Conservation (phyloP, 2,888 invertebrate genomes). For the Crocallis elinguaria region DNA sequence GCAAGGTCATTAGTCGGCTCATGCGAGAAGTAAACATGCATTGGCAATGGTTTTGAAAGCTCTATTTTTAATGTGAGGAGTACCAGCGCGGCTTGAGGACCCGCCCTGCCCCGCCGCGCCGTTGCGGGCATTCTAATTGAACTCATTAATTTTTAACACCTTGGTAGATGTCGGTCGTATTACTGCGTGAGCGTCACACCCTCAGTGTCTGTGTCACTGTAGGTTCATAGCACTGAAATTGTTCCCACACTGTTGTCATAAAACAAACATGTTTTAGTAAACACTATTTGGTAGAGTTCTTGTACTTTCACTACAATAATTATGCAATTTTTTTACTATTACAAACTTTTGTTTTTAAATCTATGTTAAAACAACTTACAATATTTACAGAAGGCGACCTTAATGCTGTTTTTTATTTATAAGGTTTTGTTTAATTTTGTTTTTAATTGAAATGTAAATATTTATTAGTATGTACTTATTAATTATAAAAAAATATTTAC, state of each 20-base stretch:
- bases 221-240: background rate
- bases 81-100: conserved; percentile 59
- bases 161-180: conserved; percentile 17
- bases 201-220: background rate
- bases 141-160: conserved; percentile 32
- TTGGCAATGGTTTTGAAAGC: conserved; percentile 67
- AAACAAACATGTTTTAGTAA: background rate
- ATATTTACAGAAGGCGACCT: too few species aligned
- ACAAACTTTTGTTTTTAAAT: too few species aligned
- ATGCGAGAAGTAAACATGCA: conserved; percentile 71
- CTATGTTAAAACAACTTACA: too few species aligned
- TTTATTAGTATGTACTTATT: too few species aligned
- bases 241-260: background rate
- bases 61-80: conserved; percentile 71
- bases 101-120: conserved; percentile 66
- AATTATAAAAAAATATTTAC: too few species aligned
- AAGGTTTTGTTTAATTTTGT: too few species aligned
- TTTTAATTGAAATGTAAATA: too few species aligned
- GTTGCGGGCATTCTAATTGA: conserved; percentile 39
- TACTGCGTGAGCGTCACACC: background rate
- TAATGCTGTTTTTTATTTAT: too few species aligned
- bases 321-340: too few species aligned
- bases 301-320: too few species aligned
- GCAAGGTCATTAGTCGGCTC: conserved; percentile 75
- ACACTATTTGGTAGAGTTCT: too few species aligned